Conservation (phyloP, 2,888 invertebrate species). For the Strigamia maritima region DNA sequence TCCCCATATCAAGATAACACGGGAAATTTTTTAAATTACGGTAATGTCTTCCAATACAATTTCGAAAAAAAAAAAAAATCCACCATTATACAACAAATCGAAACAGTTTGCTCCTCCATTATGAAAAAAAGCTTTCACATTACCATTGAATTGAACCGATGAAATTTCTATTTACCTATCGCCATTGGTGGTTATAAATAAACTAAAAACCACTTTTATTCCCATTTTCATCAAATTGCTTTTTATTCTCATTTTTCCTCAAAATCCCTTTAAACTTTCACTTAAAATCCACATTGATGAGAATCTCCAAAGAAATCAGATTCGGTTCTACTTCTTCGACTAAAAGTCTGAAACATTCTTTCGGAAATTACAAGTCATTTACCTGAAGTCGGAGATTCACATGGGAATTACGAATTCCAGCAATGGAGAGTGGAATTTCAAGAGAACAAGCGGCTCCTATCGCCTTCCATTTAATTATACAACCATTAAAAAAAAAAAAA, state of each 20-base stretch:
- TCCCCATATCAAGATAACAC: too few species aligned
- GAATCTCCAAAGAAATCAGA: background rate
- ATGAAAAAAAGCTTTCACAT: too few species aligned
- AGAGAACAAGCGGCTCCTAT: background rate
- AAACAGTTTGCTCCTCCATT: too few species aligned
- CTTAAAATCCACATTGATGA: background rate
- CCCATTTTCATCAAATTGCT: too few species aligned
- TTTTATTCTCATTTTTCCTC: background rate
- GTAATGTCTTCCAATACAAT: too few species aligned
- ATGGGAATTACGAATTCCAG: background rate
- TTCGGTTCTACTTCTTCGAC: background rate
- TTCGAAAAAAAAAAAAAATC: too few species aligned
- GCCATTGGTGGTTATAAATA: too few species aligned
- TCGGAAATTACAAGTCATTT: background rate
- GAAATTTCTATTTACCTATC: too few species aligned
- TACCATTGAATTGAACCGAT: too few species aligned
- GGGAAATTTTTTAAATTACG: too few species aligned
- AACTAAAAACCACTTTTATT: too few species aligned
- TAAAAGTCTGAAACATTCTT: background rate
- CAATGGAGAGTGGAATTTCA: background rate
- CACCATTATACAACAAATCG: too few species aligned
- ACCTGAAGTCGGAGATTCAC: background rate
- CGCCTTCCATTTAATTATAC: background rate
- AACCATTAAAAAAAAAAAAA: background rate
- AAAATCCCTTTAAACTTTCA: background rate